Conservation (phyloP, 2,797 vertebrate species). For the Hemibagrus guttatus region DNA sequence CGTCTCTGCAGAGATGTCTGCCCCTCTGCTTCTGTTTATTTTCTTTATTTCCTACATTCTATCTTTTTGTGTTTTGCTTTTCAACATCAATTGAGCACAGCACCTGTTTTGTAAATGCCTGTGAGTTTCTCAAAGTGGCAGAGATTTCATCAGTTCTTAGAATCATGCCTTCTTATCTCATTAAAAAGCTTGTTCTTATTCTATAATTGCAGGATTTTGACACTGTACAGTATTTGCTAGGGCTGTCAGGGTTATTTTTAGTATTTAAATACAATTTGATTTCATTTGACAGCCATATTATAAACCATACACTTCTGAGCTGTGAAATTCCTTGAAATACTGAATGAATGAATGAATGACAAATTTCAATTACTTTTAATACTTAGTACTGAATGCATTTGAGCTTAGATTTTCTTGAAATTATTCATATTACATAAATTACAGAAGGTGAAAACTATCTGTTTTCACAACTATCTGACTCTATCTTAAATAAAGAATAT, state of each 20-base stretch:
- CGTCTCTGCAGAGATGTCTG: background rate
- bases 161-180: background rate
- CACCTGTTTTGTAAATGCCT: background rate
- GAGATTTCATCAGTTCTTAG: background rate
- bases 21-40: slow-evolving; percentile 49
- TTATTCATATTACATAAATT: background rate
- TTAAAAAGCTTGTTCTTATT: background rate
- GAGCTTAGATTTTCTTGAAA: background rate
- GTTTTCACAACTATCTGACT: too few species aligned
- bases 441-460: background rate
- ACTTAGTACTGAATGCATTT: background rate
- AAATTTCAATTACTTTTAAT: background rate
- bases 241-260: background rate
- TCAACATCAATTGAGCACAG: background rate
- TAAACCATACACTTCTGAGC: background rate
- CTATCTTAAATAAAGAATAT: background rate
- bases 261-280: background rate
- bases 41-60: slow-evolving; percentile 1
- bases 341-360: background rate
- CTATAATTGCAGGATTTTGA: background rate
- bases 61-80: background rate
- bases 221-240: background rate
- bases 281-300: background rate
- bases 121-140: background rate
- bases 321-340: background rate